A percentile compares a stretch with the other conserved stretches of the same genome.
Evolutionary conservation across 2,888 invertebrate genomes (phyloP).

Genomic region (Zaprionus obscuricornis): DNA sequence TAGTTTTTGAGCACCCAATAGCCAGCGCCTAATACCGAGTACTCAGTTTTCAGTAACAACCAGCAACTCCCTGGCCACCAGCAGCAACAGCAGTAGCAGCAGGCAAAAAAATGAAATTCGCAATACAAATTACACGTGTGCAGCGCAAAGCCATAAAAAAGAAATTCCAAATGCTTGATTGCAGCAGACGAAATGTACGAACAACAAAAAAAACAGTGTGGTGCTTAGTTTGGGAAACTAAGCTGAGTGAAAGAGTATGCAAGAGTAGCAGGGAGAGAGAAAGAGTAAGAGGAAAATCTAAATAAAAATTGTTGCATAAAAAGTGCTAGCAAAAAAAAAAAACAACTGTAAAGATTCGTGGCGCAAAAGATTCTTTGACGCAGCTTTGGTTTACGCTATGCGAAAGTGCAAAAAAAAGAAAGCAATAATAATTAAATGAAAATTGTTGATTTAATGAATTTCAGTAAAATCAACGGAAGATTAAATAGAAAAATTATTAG

Average conservation of each 20-base stretch:
- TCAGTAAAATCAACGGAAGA: too few species aligned
- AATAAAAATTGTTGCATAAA: background rate
- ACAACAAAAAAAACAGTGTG: background rate
- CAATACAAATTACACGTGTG: slow-evolving; percentile 65
- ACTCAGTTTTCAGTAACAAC: background rate
- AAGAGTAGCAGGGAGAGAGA: background rate
- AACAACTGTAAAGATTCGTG: slow-evolving; percentile 5
- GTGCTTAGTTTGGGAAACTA: too few species aligned
- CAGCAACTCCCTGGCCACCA: slow-evolving; percentile 3
- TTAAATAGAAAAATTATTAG: too few species aligned
- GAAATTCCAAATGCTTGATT: slow-evolving; percentile 57
- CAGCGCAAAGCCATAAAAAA: slow-evolving; percentile 37
- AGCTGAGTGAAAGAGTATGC: too few species aligned
- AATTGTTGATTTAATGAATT: too few species aligned
- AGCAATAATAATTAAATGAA: too few species aligned
- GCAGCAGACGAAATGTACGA: slow-evolving; percentile 26
- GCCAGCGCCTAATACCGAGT: background rate
- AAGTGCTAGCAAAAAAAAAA: background rate
- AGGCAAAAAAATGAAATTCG: slow-evolving; percentile 43
- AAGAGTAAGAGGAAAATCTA: background rate
- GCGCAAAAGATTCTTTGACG: too few species aligned
- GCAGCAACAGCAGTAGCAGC: too few species aligned
- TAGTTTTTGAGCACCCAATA: slow-evolving; percentile 13
- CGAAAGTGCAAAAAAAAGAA: too few species aligned
- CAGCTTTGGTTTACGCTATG: too few species aligned